A percentile compares a stretch with the other conserved stretches of the same genome.
phyloP scores from a whole-genome alignment of 2,113 vertebrate species.

The Salvelinus fontinalis region DNA sequence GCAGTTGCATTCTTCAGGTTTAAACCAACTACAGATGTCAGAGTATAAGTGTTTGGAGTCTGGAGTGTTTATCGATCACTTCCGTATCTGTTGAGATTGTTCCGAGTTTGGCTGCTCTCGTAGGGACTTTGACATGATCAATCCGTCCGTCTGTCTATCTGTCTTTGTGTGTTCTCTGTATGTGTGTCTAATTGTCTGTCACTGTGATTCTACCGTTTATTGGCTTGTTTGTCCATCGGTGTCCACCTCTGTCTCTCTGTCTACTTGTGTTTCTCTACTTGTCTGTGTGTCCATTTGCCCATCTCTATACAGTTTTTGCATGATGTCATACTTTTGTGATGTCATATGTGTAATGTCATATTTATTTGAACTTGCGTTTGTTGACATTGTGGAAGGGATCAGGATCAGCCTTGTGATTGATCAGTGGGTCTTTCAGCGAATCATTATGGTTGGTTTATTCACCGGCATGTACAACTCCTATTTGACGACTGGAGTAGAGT shows the following conservation, averaged over 20 bases:
- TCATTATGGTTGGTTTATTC: constrained; percentile 35
- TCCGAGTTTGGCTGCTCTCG: neutral
- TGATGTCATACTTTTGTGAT: neutral
- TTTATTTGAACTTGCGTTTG: constrained; percentile 38
- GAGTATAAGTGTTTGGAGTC: neutral
- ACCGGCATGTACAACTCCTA: constrained; percentile 53
- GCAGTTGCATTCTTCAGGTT: neutral
- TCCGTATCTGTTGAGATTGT: neutral
- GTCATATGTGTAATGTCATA: constrained; percentile 12
- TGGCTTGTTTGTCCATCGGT: neutral
- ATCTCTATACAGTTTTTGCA: constrained; percentile 17
- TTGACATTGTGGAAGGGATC: constrained; percentile 41
- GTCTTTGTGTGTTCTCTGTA: constrained; percentile 1
- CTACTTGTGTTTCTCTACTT: constrained; percentile 2
- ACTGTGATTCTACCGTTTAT: no score
- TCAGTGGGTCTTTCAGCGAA: constrained; percentile 29
- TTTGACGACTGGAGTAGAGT: constrained; percentile 30
- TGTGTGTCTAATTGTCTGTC: no score
- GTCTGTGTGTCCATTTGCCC: constrained; percentile 24
- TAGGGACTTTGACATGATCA: neutral
- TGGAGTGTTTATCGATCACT: no score
- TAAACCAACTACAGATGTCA: neutral
- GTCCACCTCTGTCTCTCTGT: constrained; percentile 16
- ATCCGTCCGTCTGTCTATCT: neutral
- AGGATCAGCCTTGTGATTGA: constrained; percentile 31